phyloP scores from a whole-genome alignment of 2,797 vertebrate species.

The Aselliscus stoliczkanus region DNA sequence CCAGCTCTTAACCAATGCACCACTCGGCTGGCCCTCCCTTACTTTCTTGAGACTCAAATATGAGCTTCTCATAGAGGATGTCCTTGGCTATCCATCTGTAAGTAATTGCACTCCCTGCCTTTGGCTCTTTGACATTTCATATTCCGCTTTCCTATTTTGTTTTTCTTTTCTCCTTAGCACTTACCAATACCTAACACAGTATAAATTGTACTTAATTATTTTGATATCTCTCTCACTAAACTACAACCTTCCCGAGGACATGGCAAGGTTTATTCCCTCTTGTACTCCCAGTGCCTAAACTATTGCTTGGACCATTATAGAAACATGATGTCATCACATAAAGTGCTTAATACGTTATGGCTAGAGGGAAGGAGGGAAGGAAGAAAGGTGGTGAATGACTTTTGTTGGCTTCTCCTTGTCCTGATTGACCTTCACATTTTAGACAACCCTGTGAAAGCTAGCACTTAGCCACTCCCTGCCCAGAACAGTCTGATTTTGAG shows the following conservation, averaged over 20 bases:
- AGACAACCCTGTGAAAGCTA: not conserved
- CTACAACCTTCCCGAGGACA: not conserved
- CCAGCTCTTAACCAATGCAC: no score
- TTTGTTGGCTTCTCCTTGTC: not conserved
- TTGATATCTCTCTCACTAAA: not conserved
- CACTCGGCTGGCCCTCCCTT: no score
- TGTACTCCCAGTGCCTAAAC: not conserved
- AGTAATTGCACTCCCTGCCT: not conserved
- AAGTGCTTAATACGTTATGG: not conserved
- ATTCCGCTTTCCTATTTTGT: not conserved
- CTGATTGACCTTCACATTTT: not conserved
- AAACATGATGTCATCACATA: not conserved
- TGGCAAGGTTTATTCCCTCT: not conserved
- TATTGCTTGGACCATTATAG: not conserved
- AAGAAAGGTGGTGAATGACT: not conserved
- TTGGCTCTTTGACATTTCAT: not conserved
- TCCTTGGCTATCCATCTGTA: not conserved
- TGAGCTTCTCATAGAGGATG: not conserved
- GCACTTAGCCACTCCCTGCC: not conserved
- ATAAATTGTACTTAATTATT: not conserved
- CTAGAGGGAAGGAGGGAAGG: not conserved
- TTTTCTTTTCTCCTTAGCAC: not conserved
- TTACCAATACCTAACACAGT: not conserved
- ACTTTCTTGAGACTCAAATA: not conserved
- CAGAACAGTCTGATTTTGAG: not conserved